Evolutionary conservation across 2,888 invertebrate genomes (phyloP).

Genomic region (Nematopogon swammerdamellus): DNA sequence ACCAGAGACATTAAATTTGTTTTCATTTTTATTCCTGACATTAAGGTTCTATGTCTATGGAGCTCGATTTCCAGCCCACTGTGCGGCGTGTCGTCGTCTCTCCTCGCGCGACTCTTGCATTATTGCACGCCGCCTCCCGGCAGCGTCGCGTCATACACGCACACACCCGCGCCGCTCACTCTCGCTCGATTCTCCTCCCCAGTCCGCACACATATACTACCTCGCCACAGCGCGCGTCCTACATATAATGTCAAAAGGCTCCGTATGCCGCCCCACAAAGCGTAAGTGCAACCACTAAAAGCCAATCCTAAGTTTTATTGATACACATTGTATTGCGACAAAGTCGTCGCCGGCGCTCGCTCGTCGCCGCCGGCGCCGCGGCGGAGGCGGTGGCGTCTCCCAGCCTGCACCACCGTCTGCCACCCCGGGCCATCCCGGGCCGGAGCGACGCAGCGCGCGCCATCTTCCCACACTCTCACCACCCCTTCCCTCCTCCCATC

Average conservation of each 20-base stretch:
- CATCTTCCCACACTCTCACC: too few species aligned
- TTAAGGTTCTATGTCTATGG: too few species aligned
- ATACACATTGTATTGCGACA: conserved; percentile 60
- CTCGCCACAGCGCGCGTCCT: conserved; percentile 20
- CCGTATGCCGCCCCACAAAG: conserved; percentile 54
- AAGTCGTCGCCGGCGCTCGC: conserved; percentile 39
- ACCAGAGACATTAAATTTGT: too few species aligned
- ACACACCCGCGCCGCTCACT: conserved; percentile 15
- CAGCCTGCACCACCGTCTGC: background rate
- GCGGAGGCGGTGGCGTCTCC: conserved; percentile 16
- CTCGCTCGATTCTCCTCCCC: conserved; percentile 17
- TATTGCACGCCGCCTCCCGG: conserved; percentile 25
- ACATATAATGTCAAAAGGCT: conserved; percentile 56
- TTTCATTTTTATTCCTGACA: too few species aligned
- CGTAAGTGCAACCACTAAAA: conserved; percentile 59
- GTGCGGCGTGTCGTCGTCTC: too few species aligned
- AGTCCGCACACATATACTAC: conserved; percentile 13
- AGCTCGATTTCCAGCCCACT: too few species aligned
- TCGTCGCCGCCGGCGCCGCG: conserved; percentile 39
- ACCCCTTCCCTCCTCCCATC: too few species aligned
- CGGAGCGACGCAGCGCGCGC: background rate
- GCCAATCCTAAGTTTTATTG: conserved; percentile 60
- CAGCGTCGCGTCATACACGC: background rate
- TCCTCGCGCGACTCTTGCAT: conserved; percentile 27
- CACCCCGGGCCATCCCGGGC: background rate